Evolutionary conservation across 2,888 invertebrate genomes (phyloP).

Genomic region (Caenorhabditis auriculariae): DNA sequence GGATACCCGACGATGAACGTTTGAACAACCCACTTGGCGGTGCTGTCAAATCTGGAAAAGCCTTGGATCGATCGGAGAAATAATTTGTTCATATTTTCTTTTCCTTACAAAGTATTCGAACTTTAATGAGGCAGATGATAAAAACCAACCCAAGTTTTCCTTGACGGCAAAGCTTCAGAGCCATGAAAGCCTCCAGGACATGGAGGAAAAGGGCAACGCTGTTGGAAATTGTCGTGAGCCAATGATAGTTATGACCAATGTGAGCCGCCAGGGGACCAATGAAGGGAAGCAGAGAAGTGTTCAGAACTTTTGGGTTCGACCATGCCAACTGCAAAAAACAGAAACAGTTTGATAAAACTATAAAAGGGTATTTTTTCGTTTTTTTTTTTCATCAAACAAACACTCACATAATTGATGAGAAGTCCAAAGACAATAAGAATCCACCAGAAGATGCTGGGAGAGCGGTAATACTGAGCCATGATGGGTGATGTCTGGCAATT

Average conservation of each 20-base stretch:
- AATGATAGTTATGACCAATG: conserved; percentile 14
- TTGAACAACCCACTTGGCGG: conserved; percentile 56
- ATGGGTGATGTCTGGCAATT: conserved; percentile 19
- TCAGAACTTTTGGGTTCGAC: conserved; percentile 31
- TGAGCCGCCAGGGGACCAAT: conserved; percentile 33
- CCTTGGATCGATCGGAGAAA: not conserved
- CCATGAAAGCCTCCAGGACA: conserved; percentile 48
- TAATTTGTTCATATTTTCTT: not conserved
- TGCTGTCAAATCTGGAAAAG: conserved; percentile 39
- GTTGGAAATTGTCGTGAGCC: conserved; percentile 38
- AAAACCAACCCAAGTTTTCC: conserved; percentile 40
- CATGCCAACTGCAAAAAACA: conserved; percentile 34
- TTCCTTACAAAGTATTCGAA: not conserved
- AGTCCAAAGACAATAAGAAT: conserved; percentile 49
- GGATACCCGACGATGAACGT: conserved; percentile 59
- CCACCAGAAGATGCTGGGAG: conserved; percentile 45
- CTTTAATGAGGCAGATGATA: not conserved
- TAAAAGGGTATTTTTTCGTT: not conserved
- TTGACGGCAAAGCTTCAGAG: conserved; percentile 46
- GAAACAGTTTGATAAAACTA: not conserved
- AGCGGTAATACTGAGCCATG: conserved; percentile 40
- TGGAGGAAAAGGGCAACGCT: conserved; percentile 50
- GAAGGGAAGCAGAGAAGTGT: conserved; percentile 22
- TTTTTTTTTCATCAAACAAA: not conserved
- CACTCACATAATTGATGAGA: conserved; percentile 49